Base-by-base conservation (phyloP, 37 sponge, comb jelly and placozoan genomes). In the Geodia barretti region DNA sequence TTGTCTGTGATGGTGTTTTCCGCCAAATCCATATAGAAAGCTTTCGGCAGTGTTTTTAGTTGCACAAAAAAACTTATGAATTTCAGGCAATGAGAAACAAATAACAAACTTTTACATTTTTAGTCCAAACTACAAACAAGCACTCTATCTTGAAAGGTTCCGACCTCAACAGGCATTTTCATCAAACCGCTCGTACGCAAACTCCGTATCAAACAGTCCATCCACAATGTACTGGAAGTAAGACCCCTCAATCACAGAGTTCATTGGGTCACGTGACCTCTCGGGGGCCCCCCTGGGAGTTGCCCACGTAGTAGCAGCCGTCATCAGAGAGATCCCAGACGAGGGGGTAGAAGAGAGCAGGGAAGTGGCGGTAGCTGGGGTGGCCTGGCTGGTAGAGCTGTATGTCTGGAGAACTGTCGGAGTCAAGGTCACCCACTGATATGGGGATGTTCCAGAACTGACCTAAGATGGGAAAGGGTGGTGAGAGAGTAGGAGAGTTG, bases 381-480 rank as follows among this genome's bases (percentile, higher is more conserved):
- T 47, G 54, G 54, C 54, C 54, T 17, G 54, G 54, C 3, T 47
- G 11, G 14, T 47, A 47, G 7, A 47, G 7, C 54, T 47, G 54
- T 17, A 47, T 14, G 60, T 59, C 19, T 21, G 60, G 60, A 47
- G 54, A 47, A 14, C 11, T 17, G 11, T 47, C 11, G 14, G 33
- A 41, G 2, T 60, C 73, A 60, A 67, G 79, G 7, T 14, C 28
- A 0, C 35, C 11, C 9, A 77, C 83, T 5, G 26, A 34, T 33
- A 92, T 66, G 8, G 84, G 88, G 19, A 88, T 71, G 40, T 92
- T 92, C 89, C 89, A 92, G 89, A 92, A 92, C 66, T 92, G 93
- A 77, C 88, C 93, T 92, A 14, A 4, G 35, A 34, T 24, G 24
- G 35, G n/a, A 4, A 29, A 71, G 20, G 17, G 61, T 23, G 20